Percentiles rank a stretch among this genome's conserved stretches.
Evolutionary conservation across 2,797 vertebrate genomes (phyloP).

Genomic region (Nyctibius grandis): DNA sequence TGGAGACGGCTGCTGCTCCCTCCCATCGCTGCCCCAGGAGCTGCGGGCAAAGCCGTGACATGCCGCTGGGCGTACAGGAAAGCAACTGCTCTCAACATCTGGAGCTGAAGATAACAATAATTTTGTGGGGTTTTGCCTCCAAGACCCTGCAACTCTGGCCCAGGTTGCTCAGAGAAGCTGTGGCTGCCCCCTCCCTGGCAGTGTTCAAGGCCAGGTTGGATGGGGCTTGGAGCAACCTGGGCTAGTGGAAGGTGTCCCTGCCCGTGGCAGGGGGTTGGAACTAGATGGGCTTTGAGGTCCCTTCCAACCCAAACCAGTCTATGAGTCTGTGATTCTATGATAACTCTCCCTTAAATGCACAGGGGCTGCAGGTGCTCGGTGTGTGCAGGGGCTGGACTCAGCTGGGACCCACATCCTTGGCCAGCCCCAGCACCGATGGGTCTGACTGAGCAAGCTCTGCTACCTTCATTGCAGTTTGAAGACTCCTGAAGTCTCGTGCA

Average conservation of each 20-base stretch:
- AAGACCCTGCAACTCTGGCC: background rate
- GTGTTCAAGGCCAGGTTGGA: no score
- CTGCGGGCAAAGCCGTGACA: accelerated
- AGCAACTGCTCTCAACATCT: no score
- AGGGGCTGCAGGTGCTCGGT: background rate
- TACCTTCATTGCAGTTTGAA: background rate
- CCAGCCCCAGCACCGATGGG: background rate
- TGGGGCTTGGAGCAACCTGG: no score
- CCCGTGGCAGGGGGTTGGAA: no score
- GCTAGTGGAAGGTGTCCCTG: no score
- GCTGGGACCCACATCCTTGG: background rate
- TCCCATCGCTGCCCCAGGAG: background rate
- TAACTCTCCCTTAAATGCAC: background rate
- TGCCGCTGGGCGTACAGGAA: accelerated
- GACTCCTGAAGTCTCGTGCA: background rate
- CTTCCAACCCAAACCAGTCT: no score
- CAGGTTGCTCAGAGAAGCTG: no score
- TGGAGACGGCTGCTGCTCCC: background rate
- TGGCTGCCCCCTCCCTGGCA: no score
- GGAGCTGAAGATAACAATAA: background rate
- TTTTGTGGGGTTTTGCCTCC: background rate
- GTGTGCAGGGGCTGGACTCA: background rate
- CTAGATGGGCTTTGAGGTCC: no score
- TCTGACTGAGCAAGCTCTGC: no score
- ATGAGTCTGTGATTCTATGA: no score